phyloP scores from a whole-genome alignment of 2,113 vertebrate genomes.

The Neodontobutis hainanensis region DNA sequence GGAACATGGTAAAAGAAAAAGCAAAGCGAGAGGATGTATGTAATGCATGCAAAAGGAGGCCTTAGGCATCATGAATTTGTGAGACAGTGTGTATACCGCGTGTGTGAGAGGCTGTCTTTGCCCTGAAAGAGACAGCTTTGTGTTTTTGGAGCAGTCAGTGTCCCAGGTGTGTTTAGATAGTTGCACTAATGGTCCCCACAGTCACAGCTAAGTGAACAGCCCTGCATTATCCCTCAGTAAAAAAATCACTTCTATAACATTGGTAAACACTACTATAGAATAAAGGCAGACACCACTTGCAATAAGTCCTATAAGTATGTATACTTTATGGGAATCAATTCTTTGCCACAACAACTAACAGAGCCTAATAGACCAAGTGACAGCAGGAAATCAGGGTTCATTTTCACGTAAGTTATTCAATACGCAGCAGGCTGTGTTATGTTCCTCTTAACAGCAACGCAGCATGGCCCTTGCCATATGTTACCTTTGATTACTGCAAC shows the following conservation, averaged over 20 bases:
- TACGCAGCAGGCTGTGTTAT: slow-evolving; percentile 17
- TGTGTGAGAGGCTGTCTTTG: neutral
- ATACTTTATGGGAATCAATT: no score
- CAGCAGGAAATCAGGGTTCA: slow-evolving; percentile 25
- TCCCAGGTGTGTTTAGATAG: neutral
- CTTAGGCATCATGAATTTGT: slow-evolving; percentile 2
- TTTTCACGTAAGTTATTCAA: slow-evolving; percentile 16
- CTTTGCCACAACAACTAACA: neutral
- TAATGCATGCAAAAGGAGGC: slow-evolving; percentile 18
- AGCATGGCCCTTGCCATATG: slow-evolving; percentile 29
- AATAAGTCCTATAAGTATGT: neutral
- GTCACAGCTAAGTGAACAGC: slow-evolving; percentile 6
- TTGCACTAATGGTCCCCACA: slow-evolving; percentile 11
- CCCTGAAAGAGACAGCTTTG: slow-evolving; percentile 1
- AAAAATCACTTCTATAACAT: neutral
- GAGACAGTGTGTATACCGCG: neutral
- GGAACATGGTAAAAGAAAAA: neutral
- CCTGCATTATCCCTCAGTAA: neutral
- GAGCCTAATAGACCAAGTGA: slow-evolving; percentile 8
- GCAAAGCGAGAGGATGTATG: neutral
- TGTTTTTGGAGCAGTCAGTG: slow-evolving; percentile 1
- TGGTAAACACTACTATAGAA: neutral
- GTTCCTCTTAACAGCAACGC: slow-evolving; percentile 31
- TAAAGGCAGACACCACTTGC: neutral
- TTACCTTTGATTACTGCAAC: slow-evolving; percentile 45